Conservation (phyloP, 1,140 invertebrate species). For the Stenopsyche tienmushanensis region DNA sequence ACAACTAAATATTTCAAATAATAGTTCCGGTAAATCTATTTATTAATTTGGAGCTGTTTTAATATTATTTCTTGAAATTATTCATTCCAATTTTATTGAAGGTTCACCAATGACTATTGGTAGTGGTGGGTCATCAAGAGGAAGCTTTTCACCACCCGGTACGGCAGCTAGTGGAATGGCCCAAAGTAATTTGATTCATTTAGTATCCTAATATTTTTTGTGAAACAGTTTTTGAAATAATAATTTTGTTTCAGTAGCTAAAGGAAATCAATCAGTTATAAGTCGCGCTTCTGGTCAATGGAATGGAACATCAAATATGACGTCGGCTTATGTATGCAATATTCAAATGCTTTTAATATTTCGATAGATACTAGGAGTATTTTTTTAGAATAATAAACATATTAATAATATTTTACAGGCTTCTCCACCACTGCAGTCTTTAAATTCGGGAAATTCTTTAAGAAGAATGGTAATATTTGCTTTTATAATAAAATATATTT, state of each 20-base stretch:
- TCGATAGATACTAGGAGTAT: not conserved
- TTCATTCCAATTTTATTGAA: conserved; percentile 22
- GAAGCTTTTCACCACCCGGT: conserved; percentile 34
- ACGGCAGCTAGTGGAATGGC: conserved; percentile 7
- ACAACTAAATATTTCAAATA: conserved; percentile 14
- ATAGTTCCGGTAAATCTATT: conserved; percentile 5
- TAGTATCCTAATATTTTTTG: not conserved
- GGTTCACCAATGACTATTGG: conserved; percentile 37
- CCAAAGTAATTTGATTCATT: not conserved
- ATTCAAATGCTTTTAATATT: not conserved
- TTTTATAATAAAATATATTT: not conserved
- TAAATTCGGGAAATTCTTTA: conserved; percentile 6
- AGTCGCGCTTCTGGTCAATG: conserved; percentile 13
- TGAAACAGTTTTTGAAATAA: not conserved
- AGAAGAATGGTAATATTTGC: conserved; percentile 11
- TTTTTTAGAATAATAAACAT: not conserved
- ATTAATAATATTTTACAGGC: conserved; percentile 6
- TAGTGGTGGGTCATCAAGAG: conserved; percentile 33
- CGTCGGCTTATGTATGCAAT: conserved; percentile 5
- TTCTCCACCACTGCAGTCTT: conserved; percentile 11
- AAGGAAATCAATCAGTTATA: conserved; percentile 8
- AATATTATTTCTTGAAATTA: too few relatives aligned
- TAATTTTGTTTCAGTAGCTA: conserved; percentile 9
- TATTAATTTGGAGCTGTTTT: not conserved
- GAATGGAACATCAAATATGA: conserved; percentile 4